Evolutionary conservation across 2,797 vertebrate genomes (phyloP).

Genomic region (Perodicticus potto): DNA sequence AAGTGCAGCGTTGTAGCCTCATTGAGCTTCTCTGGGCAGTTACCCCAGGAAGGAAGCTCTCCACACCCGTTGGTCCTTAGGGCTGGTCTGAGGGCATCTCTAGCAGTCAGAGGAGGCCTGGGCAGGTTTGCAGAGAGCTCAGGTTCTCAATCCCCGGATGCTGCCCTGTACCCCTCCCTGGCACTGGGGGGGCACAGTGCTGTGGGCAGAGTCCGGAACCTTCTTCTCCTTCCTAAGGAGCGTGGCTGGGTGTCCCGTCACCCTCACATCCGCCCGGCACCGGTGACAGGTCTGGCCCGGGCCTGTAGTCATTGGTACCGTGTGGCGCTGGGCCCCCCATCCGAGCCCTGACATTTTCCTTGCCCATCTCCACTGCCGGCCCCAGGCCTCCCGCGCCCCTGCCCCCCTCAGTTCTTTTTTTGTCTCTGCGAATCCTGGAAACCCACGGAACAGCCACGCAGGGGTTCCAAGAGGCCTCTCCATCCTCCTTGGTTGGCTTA

Average conservation of each 20-base stretch:
- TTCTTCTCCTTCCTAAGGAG: background rate
- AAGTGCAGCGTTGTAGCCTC: accelerated
- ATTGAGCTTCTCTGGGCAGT: accelerated
- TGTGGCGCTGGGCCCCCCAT: accelerated
- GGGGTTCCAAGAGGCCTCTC: background rate
- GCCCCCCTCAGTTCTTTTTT: too few relatives aligned
- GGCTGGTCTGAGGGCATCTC: background rate
- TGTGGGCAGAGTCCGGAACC: background rate
- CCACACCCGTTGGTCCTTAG: background rate
- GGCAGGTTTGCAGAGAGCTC: background rate
- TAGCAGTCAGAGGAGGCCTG: background rate
- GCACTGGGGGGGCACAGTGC: accelerated
- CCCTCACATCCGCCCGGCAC: accelerated
- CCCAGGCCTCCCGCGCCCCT: accelerated
- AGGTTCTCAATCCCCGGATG: accelerated
- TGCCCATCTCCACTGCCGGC: accelerated
- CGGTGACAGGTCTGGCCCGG: accelerated
- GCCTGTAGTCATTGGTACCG: accelerated
- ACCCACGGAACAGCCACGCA: accelerated
- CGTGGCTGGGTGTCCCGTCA: background rate
- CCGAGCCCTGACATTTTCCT: accelerated
- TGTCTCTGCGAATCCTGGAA: background rate
- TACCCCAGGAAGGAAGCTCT: background rate
- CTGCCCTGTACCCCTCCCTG: accelerated
- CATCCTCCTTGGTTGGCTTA: background rate